Conservation (phyloP, 2,888 invertebrate genomes). For the Chironomus riparius region DNA sequence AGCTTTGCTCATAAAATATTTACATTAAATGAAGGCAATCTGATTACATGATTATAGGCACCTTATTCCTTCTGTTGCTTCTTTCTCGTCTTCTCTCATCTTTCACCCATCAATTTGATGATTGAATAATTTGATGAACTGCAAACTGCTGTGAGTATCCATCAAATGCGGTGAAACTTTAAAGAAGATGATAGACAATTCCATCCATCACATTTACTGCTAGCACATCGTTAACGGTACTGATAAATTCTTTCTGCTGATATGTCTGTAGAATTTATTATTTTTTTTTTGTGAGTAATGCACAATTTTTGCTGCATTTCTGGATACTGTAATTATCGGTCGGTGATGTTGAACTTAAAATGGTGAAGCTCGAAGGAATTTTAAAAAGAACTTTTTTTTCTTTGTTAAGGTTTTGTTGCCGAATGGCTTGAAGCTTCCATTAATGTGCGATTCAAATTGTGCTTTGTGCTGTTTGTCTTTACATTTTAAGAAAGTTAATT, state of each 20-base stretch:
- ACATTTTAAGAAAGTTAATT: no score
- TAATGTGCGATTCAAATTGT: background rate
- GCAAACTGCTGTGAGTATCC: background rate
- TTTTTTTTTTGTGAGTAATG: background rate
- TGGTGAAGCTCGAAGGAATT: no score
- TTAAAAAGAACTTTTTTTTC: no score
- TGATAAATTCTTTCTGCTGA: background rate
- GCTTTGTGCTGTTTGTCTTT: no score
- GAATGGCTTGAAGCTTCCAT: background rate
- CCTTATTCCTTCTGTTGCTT: background rate
- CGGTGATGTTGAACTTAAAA: no score
- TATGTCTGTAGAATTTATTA: background rate
- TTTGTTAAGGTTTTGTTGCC: background rate
- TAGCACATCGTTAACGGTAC: conserved; percentile 4
- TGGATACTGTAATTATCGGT: no score
- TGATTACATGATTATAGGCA: background rate
- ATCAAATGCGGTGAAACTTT: background rate
- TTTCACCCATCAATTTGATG: background rate
- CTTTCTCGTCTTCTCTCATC: no score
- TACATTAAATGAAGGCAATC: no score
- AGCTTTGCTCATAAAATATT: no score
- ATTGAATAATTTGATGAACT: conserved; percentile 22
- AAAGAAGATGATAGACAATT: background rate
- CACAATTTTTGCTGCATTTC: background rate
- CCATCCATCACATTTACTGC: background rate